Evolutionary conservation across 2,113 vertebrate species (phyloP), one percentile per base, ranked within the genome.

Genomic region (Pardalotus punctatus): DNA sequence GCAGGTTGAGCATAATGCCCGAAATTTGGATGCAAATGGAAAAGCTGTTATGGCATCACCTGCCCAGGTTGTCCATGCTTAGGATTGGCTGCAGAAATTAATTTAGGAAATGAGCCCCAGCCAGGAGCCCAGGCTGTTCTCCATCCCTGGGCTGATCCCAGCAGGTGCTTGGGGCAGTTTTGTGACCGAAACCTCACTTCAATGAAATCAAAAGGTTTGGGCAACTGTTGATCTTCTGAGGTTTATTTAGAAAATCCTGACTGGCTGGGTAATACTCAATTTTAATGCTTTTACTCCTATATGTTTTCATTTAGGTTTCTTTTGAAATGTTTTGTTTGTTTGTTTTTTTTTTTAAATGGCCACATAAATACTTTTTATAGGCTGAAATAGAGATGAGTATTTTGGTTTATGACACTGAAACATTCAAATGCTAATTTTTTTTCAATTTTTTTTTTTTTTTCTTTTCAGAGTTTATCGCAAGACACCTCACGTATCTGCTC

Each of bases 111-210:
- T 17, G 19, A 22, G 23, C 21, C 43, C 43, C 28, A 40, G 64
- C 17, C 24, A 15, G 2, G 31, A 27, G 24, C 35, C 53, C 18
- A 7, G 15, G 31, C 74, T 54, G 29, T 29, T 58, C 47, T 19
- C 14, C 4, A 0, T 12, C 36, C 23, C 58, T 31, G 1, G 29
- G 7, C 3, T 6, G 0, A 36, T 54, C 14, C 58, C 81, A 53
- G 2, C 14, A 9, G 27, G 38, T 21, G 1, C n/a, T 20, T 10
- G 7, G 43, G 79, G 15, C 22, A 4, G 2, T 7, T 69, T 81
- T 53, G n/a, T 19, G 8, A 29, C 27, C 50, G 21, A 56, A 90
- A 25, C 3, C 14, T 90, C 27, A 11, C 28, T 56, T 72, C 4
- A 16, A 2, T 14, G 35, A 54, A 43, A 14, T 4, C 1, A 6